Base-by-base conservation (phyloP, 2,113 vertebrate genomes). In the Cichladusa arquata region DNA sequence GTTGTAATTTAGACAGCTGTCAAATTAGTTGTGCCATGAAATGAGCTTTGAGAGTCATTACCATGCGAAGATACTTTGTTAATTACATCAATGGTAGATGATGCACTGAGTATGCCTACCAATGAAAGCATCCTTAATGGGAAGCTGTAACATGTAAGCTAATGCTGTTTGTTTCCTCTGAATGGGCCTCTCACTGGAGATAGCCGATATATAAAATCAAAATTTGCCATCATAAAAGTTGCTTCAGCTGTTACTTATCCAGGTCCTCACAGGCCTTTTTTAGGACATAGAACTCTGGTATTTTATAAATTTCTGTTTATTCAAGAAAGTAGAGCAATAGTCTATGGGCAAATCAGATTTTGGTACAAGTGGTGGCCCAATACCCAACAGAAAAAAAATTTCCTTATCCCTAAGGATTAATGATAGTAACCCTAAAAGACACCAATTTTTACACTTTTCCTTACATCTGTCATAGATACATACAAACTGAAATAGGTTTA, bases 1-100 rank as follows among this genome's bases (percentile, higher is more conserved):
- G 62, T 88, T 97, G 16, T 95, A 96, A 96, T 81, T 96, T 84
- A 97, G 91, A 91, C 47, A 96, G 77, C 74, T 91, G 88, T 88
- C 87, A 90, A 91, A 95, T 95, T 78, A 94, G 64, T 73, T 91
- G 54, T 81, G 40, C 76, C 78, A 81, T 66, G 67, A 94, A 95
- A 94, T 90, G 51, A 93, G 93, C 86, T 97, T 84, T 78, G 48
- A 96, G 83, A 90, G 70, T 81, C n/a, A 34, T 81, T 86, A 65
- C 93, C 85, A 38, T 64, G 50, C 12, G 8, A 90, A 81, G 65
- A 88, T 71, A 77, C 20, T 85, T 85, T 42, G 64, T 88, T 90
- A 95, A 87, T 88, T 81, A 92, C 66, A 95, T 94, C 44, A 73
- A 6, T 54, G 81, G 70, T 44, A 65, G 95, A 94, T 73, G 86